These are phyloP conservation scores for Pan paniscus DNA, from an alignment of 2,113 vertebrate species.

Conservation along the genomic window DNA sequence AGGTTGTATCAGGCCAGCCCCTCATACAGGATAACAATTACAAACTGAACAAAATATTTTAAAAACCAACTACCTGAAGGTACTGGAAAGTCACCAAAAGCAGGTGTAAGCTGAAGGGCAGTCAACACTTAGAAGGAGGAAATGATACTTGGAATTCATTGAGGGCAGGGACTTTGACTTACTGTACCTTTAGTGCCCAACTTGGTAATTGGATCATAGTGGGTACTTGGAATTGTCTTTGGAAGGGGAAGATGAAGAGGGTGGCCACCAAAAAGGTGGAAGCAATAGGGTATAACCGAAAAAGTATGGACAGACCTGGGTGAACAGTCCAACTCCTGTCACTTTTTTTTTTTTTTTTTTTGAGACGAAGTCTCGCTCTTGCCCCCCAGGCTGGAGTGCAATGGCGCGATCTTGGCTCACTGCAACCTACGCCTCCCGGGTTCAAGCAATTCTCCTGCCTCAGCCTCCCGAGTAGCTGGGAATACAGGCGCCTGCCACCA, in stretches of 20 bases:
- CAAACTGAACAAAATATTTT: background rate
- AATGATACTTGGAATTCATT: background rate
- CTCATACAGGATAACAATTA: background rate
- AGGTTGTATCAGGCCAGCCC: background rate
- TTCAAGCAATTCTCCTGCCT: too few relatives aligned
- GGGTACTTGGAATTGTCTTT: background rate
- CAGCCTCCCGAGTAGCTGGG: too few relatives aligned
- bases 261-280: background rate
- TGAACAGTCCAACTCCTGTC: background rate
- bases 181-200: background rate
- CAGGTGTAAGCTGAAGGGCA: background rate
- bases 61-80: background rate
- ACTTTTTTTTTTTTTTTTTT: background rate
- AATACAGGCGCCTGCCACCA: too few relatives aligned
- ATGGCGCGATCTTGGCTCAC: too few relatives aligned
- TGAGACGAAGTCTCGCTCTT: too few relatives aligned
- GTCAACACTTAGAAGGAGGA: background rate
- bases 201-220: background rate
- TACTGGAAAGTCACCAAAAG: background rate
- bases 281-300: background rate
- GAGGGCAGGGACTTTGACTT: background rate
- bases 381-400: too few relatives aligned
- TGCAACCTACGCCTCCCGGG: too few relatives aligned
- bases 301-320: background rate
- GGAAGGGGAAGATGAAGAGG: background rate